Evolutionary conservation across 2,113 vertebrate species (phyloP).

Genomic region (Catharus bicknelli): DNA sequence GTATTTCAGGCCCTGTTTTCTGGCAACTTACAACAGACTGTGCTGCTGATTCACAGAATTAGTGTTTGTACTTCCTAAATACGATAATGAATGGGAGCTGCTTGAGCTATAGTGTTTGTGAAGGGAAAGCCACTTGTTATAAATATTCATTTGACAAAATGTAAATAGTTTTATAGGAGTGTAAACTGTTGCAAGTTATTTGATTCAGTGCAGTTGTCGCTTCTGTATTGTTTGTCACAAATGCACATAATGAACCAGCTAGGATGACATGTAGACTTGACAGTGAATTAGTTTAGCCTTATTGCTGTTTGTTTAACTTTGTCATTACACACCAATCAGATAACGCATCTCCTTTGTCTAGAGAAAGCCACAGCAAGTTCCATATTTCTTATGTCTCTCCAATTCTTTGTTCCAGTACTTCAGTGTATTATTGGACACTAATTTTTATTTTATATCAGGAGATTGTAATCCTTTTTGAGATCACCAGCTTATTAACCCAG

Average conservation of each 20-base stretch:
- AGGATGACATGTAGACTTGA: constrained; percentile 57
- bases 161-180: constrained; percentile 76
- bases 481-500: constrained; percentile 23
- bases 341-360: constrained; percentile 53
- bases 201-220: constrained; percentile 70
- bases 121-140: constrained; percentile 68
- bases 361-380: constrained; percentile 14
- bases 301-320: constrained; percentile 63
- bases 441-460: constrained; percentile 46
- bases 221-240: constrained; percentile 70
- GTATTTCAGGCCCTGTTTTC: neutral
- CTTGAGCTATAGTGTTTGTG: constrained; percentile 58
- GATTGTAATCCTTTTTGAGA: neutral
- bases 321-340: constrained; percentile 67
- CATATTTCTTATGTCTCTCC: neutral
- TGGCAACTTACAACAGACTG: neutral
- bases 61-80: constrained; percentile 42
- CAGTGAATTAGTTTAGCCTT: constrained; percentile 59
- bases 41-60: neutral
- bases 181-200: constrained; percentile 71
- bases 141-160: constrained; percentile 79
- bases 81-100: constrained; percentile 34
- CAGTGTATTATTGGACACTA: constrained; percentile 1
- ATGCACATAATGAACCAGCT: constrained; percentile 70
- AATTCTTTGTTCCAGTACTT: constrained; percentile 21